Evolutionary conservation across 1,140 invertebrate genomes (phyloP), one percentile per base, ranked within the genome.

Genomic region (Trichonephila clavipes): DNA sequence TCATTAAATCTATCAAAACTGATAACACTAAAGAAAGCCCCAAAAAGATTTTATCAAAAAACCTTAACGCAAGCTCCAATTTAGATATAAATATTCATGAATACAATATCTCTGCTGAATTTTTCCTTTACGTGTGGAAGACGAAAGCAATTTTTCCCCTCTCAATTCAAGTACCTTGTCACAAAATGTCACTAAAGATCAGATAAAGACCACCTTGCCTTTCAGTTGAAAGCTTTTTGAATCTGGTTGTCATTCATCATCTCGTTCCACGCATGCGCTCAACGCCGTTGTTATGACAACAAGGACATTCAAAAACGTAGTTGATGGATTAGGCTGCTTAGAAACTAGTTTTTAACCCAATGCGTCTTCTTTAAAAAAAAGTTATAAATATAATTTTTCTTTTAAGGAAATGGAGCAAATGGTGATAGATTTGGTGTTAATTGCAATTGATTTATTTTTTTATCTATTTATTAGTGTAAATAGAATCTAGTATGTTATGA

Each of bases 51-150:
- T 77, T 40, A 77, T 77, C 72, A 3, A 7, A 34, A 40, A 77
- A 77, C 72, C 3, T 77, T 40, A 24, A 77, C 34, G 28, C 24
- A 18, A 77, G 24, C 28, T 77, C 28, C 34, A 77, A 77, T 77
- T 77, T 34, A 77, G 72, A 77, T 77, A 77, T 77, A 34, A 77
- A 77, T 77, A 77, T 77, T 77, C 72, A 77, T 19, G 72, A 77
- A 77, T 18, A 18, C 72, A 34, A 77, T 40, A 51, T 34, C 16
- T 6, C 0, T 34, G 72, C 7, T 28, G 5, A 34, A 69, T 34
- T 19, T 40, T 77, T 77, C 69, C 16, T 34, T 24, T 14, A 40
- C 3, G 18, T 18, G 16, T 10, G 6, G 66, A 24, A 69, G n/a
- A 24, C 21, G n/a, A 24, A 12, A 34, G 28, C 28, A 77, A 14